Evolutionary conservation across 2,888 invertebrate species (phyloP).

Genomic region (Phyllotreta striolata): DNA sequence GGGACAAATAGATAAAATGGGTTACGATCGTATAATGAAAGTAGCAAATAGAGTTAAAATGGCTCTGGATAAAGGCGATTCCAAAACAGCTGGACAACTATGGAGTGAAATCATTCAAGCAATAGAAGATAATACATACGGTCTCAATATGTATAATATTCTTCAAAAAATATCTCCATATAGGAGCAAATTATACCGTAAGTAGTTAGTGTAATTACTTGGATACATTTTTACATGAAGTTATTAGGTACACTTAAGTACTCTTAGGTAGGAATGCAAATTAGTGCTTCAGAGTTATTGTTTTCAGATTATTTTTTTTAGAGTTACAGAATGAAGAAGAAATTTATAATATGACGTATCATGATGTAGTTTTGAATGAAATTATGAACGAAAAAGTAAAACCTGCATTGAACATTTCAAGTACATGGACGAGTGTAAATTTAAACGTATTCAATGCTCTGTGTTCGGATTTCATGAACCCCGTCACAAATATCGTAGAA

Average conservation of each 20-base stretch:
- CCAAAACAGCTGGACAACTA: conserved; percentile 67
- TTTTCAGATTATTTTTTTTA: too few species aligned
- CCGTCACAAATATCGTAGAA: conserved; percentile 76
- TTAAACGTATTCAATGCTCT: conserved; percentile 68
- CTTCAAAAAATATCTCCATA: too few species aligned
- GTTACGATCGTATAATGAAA: conserved; percentile 37
- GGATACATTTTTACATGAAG: too few species aligned
- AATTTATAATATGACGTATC: neutral
- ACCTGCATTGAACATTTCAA: conserved; percentile 67
- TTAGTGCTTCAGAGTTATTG: too few species aligned
- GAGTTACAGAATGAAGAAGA: neutral
- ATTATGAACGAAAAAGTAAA: conserved; percentile 80
- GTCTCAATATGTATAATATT: too few species aligned
- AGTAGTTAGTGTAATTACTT: too few species aligned
- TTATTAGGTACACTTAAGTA: too few species aligned
- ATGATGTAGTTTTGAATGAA: conserved; percentile 5
- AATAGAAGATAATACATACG: too few species aligned
- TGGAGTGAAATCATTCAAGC: conserved; percentile 32
- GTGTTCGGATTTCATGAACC: conserved; percentile 73
- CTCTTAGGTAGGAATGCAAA: too few species aligned
- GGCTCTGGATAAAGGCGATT: conserved; percentile 63
- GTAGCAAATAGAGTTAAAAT: conserved; percentile 40
- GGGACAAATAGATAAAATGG: conserved; percentile 41
- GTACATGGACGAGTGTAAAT: conserved; percentile 69
- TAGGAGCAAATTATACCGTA: too few species aligned